phyloP scores from a whole-genome alignment of 2,888 invertebrate genomes.

The Dasysyrphus albostriatus region DNA sequence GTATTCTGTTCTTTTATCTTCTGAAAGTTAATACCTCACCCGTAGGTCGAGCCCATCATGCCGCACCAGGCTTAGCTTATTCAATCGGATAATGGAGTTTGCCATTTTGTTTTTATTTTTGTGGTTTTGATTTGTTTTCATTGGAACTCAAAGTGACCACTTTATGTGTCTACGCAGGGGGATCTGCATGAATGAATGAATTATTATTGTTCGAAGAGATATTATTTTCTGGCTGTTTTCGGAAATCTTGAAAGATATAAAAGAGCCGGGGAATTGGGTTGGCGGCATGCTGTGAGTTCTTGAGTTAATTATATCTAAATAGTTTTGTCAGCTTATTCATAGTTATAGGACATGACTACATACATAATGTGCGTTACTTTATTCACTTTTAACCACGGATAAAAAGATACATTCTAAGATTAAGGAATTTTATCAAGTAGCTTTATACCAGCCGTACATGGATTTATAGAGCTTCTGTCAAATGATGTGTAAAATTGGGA shows the following conservation, averaged over 20 bases:
- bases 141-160: slow-evolving; percentile 41
- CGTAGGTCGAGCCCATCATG: slow-evolving; percentile 33
- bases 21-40: slow-evolving; percentile 52
- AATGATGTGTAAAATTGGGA: slow-evolving; percentile 24
- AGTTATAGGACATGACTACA: too few species aligned
- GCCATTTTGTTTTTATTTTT: slow-evolving; percentile 17
- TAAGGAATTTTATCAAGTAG: background rate
- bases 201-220: slow-evolving; percentile 56
- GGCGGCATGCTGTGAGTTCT: slow-evolving; percentile 30
- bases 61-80: slow-evolving; percentile 34
- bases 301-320: slow-evolving; percentile 65
- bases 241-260: slow-evolving; percentile 25
- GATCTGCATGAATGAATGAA: slow-evolving; percentile 68
- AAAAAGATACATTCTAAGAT: background rate
- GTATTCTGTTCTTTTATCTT: slow-evolving; percentile 2
- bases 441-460: background rate
- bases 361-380: slow-evolving; percentile 13
- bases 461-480: slow-evolving; percentile 16
- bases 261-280: background rate
- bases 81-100: slow-evolving; percentile 58
- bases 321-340: slow-evolving; percentile 49
- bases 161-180: slow-evolving; percentile 11
- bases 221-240: slow-evolving; percentile 29
- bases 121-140: slow-evolving; percentile 26
- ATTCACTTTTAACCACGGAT: background rate